Base-by-base conservation (phyloP, 2,113 vertebrate genomes). In the Seriola aureovittata region DNA sequence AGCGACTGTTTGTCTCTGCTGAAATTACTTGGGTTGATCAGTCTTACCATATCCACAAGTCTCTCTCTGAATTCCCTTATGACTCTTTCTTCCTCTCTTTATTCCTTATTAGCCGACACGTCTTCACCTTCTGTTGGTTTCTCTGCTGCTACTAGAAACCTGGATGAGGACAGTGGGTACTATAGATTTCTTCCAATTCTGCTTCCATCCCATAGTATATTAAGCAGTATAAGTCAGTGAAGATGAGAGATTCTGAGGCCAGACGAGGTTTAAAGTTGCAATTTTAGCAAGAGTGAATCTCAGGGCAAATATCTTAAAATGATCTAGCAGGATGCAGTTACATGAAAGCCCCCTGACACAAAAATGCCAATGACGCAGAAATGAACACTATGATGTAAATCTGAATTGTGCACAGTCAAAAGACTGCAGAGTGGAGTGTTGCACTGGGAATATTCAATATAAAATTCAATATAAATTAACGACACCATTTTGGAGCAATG, bases 1-100 rank as follows among this genome's bases (percentile, higher is more conserved):
- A 54, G 64, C 16, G 11, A 40, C 67, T 73, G 74, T 81, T 74
- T 77, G 32, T 76, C 46, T 78, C 72, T 44, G 34, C 65, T 71
- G 79, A 85, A 64, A 75, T 72, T 6, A 85, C 66, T 86, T 71
- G 66, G 68, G 66, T 44, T 78, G 40, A 85, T 88, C 72, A 58
- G 40, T 21, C 14, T 29, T 16, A 44, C 5, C 58, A 29, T 6
- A 42, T 74, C 57, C 42, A 62, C 38, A 36, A 55, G 4, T 69
- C 46, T 71, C 46, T 57, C 1, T 80, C 17, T 52, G 23, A 36
- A 29, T 82, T 29, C 23, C 10, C 40, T n/a, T 29, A 58, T 21
- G 17, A 34, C 7, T 8, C 0, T 58, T 59, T 23, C 36, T 32
- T 25, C 1, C 0, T 32, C 29, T 5, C 32, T 63, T 29, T 34